Percentiles rank a stretch among this genome's conserved stretches.
Evolutionary conservation across 2,888 invertebrate genomes (phyloP).

Genomic region (Xylota segnis): DNA sequence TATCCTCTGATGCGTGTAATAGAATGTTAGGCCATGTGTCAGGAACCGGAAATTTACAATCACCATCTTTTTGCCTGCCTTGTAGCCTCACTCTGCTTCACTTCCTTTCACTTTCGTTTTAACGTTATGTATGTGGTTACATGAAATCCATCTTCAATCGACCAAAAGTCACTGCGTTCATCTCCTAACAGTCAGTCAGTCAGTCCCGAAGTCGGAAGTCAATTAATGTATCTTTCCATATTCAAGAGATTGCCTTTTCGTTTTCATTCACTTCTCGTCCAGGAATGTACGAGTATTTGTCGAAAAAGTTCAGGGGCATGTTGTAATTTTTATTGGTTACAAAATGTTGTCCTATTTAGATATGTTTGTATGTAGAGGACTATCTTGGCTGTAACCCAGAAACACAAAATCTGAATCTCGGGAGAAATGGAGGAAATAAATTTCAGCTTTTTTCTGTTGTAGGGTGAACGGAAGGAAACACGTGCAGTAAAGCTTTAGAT

Average conservation of each 20-base stretch:
- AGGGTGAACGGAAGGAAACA: neutral
- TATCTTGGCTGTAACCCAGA: constrained; percentile 19
- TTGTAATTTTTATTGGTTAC: neutral
- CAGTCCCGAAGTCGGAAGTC: neutral
- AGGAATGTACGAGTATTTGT: neutral
- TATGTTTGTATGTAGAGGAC: no score
- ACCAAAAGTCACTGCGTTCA: neutral
- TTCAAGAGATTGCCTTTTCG: constrained; percentile 4
- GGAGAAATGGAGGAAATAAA: constrained; percentile 1
- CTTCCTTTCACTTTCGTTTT: neutral
- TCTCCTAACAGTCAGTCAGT: neutral
- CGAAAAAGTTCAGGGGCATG: constrained; percentile 19
- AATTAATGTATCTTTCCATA: constrained; percentile 20
- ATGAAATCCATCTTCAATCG: constrained; percentile 20
- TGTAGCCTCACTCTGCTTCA: no score
- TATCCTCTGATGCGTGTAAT: constrained; percentile 40
- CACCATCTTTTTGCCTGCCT: constrained; percentile 16
- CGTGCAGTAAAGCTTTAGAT: neutral
- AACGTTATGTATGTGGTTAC: constrained; percentile 5
- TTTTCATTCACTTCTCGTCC: neutral
- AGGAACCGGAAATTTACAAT: constrained; percentile 45
- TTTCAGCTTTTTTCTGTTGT: neutral
- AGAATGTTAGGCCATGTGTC: constrained; percentile 44
- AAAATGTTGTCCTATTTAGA: neutral
- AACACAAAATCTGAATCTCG: constrained; percentile 1